Evolutionary conservation across 2,797 vertebrate genomes (phyloP).

Genomic region (Rallus crepitans): DNA sequence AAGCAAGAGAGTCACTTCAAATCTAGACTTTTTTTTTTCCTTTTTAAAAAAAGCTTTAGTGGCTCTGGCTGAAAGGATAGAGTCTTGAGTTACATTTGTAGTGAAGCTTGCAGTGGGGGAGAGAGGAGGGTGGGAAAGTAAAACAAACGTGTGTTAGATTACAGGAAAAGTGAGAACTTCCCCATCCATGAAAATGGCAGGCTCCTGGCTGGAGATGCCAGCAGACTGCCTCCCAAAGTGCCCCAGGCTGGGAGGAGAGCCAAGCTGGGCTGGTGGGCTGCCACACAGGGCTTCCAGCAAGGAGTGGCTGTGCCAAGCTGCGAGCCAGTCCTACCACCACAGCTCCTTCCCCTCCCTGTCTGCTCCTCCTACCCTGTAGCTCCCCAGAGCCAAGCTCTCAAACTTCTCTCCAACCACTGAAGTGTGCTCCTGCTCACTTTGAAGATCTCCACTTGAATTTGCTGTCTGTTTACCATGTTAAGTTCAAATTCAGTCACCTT

Average conservation of each 20-base stretch:
- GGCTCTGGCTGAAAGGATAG: not conserved
- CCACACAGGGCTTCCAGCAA: not conserved
- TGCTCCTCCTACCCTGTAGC: not conserved
- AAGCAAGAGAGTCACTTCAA: not conserved
- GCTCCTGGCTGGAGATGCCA: not conserved
- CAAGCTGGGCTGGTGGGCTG: not conserved
- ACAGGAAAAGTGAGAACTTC: not conserved
- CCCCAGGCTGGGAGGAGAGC: not conserved
- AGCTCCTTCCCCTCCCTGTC: fast-evolving
- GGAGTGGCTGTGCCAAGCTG: not conserved
- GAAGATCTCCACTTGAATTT: not conserved
- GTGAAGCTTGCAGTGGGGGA: not conserved
- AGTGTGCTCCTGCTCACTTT: not conserved
- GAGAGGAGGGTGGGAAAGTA: not conserved
- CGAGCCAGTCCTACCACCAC: fast-evolving
- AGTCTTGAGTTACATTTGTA: not conserved
- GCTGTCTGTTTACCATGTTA: not conserved
- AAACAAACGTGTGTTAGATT: not conserved
- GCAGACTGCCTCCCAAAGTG: not conserved
- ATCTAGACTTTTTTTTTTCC: not conserved
- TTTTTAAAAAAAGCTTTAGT: not conserved
- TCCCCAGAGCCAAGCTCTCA: not conserved
- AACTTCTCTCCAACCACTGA: fast-evolving
- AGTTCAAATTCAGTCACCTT: not conserved
- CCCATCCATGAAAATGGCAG: not conserved